These are phyloP conservation scores for Oikopleura dioica DNA, from an alignment of 23 tunicate species.

Conservation along the genomic window DNA sequence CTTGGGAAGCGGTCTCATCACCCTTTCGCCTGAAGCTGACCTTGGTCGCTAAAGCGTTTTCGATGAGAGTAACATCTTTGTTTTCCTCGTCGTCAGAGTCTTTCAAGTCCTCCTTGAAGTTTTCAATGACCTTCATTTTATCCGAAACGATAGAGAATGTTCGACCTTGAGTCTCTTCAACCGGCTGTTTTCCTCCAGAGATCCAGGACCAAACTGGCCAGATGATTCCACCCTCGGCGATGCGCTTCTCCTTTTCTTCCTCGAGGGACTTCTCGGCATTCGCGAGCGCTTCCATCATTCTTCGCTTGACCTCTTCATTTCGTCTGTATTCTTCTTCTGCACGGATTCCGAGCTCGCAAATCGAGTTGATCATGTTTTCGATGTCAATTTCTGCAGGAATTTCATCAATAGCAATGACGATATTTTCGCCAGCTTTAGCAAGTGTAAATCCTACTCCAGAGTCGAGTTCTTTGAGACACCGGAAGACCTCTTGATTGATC, in stretches of 20 bases:
- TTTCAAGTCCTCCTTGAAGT: background rate
- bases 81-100: background rate
- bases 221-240: background rate
- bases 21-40: background rate
- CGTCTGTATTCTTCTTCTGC: background rate
- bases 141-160: background rate
- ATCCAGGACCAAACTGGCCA: conserved; percentile 13
- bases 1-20: background rate
- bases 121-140: background rate
- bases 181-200: conserved; percentile 3
- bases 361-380: background rate
- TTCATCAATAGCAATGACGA: no score
- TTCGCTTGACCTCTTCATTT: background rate
- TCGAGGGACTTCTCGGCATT: background rate
- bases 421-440: no score
- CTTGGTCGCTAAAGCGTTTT: background rate
- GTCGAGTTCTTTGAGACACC: no score
- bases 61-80: no score
- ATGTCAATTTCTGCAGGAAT: conserved; percentile 4
- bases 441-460: no score
- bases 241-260: conserved; percentile 8
- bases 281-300: background rate
- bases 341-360: background rate
- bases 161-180: conserved; percentile 7
- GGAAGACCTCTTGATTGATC: conserved; percentile 5